Evolutionary conservation across 2,113 vertebrate species (phyloP), one percentile per base, ranked within the genome.

Genomic region (Oreochromis aureus): DNA sequence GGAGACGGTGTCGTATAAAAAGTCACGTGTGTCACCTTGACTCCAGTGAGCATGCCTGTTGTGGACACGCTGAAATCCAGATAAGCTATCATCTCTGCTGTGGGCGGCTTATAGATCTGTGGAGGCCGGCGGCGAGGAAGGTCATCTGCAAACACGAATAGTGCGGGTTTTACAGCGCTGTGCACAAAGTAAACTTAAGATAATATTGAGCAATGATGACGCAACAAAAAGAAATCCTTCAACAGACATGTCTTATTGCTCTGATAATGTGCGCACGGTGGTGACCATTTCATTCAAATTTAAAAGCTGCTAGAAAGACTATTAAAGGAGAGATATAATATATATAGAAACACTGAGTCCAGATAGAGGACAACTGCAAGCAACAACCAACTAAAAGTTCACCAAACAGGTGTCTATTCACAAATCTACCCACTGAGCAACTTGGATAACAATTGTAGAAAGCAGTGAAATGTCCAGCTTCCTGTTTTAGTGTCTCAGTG

Each of bases 11-110:
- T 76, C 34, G 15, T 22, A 44, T 7, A 55, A 61, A 51, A 58
- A 53, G 39, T 27, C 15, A 44, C 6, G 9, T 51, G 27, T 82
- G 87, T 91, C 58, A 99, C 98, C 98, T 99, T 99, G 18, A 99
- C 98, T 86, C 99, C 99, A 4, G 99, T 99, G 18, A 99, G 98
- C 99, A 99, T 99, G 94, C 99, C 99, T 10, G 98, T 99, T 18
- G 98, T 99, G 82, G 98, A 99, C 73, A 99, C 98, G 51, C 99
- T 99, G 84, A 99, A 99, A 94, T 99, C 99, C 54, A 99, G 96
- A 93, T 99, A 99, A 1, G 99, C 99, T 81, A 99, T 93, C 97
- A 99, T 98, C 94, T 99, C 99, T 5, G 98, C 96, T 4, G 98
- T 99, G 41, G 99, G 98, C 1, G 99, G 98, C 39, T 99, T 99